Conservation (phyloP, 2,797 vertebrate species). For the Cynodonichthys magdalenae region DNA sequence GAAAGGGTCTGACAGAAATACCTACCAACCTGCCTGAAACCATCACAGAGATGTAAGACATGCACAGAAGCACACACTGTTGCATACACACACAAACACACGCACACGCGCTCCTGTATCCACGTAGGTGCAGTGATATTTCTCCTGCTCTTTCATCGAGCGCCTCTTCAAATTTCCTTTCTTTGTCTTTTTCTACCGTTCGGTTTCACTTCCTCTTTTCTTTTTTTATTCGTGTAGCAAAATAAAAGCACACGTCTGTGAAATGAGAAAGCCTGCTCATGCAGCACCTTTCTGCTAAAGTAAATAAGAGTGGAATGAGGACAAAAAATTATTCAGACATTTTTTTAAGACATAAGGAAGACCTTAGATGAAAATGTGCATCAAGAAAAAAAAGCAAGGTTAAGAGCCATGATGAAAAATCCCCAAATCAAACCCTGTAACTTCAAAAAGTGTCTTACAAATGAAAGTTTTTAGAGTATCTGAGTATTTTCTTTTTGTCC, state of each 20-base stretch:
- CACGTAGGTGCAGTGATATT: conserved; percentile 47
- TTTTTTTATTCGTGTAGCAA: conserved; percentile 41
- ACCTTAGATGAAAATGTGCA: conserved; percentile 30
- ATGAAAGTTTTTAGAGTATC: too few species aligned
- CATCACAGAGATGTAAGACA: conserved; percentile 95
- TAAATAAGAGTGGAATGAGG: conserved; percentile 63
- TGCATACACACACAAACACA: not conserved
- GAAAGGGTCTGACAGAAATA: conserved; percentile 94
- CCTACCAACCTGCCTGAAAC: conserved; percentile 97
- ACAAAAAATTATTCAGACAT: conserved; percentile 54
- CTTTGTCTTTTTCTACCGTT: conserved; percentile 48
- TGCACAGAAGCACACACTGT: conserved; percentile 6
- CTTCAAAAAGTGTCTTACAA: too few species aligned
- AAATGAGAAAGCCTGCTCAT: conserved; percentile 78
- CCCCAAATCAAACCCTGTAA: too few species aligned
- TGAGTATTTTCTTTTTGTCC: too few species aligned
- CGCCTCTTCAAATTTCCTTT: conserved; percentile 26
- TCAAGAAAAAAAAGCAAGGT: conserved; percentile 9
- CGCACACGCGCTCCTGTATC: not conserved
- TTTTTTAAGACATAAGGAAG: conserved; percentile 54
- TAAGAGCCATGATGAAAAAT: conserved; percentile 1
- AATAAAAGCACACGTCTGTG: conserved; percentile 76
- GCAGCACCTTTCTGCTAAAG: conserved; percentile 67
- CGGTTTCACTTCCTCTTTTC: conserved; percentile 46
- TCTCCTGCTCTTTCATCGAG: conserved; percentile 35